phyloP scores from a whole-genome alignment of 1,140 invertebrate species.

The Phortica variegata region DNA sequence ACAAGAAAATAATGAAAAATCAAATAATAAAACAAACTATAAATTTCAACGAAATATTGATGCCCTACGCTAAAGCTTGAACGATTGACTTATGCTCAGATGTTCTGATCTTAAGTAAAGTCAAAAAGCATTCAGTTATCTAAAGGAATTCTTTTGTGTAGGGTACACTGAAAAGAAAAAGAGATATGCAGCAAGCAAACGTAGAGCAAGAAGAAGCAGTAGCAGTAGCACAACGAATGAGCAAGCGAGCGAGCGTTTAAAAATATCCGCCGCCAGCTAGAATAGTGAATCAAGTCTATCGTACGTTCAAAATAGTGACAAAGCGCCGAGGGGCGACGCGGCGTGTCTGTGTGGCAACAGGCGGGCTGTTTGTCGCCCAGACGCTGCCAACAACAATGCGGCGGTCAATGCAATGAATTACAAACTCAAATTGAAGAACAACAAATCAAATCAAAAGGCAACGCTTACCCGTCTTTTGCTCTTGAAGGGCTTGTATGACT shows the following conservation, averaged over 20 bases:
- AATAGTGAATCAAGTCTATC: background rate
- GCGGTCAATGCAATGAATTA: slow-evolving; percentile 19
- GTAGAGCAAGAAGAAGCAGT: background rate
- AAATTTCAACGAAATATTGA: no score
- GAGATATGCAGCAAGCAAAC: background rate
- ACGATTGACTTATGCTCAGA: no score
- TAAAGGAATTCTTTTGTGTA: no score
- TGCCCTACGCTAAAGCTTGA: no score
- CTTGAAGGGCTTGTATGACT: slow-evolving; percentile 45
- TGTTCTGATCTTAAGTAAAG: no score
- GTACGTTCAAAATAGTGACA: background rate
- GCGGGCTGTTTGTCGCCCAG: background rate
- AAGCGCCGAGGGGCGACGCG: no score
- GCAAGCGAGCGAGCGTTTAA: slow-evolving; percentile 41
- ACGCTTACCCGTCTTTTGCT: slow-evolving; percentile 43
- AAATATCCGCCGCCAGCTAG: slow-evolving; percentile 30
- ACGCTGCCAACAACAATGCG: background rate
- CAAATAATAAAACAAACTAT: no score
- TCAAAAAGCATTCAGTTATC: no score
- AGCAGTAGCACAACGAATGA: background rate
- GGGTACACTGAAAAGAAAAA: no score
- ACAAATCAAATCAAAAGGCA: no score
- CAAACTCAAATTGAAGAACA: background rate
- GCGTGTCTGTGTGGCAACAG: no score
- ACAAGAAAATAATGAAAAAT: no score